phyloP scores from a whole-genome alignment of 2,113 vertebrate genomes.

The Cepphus grylle region DNA sequence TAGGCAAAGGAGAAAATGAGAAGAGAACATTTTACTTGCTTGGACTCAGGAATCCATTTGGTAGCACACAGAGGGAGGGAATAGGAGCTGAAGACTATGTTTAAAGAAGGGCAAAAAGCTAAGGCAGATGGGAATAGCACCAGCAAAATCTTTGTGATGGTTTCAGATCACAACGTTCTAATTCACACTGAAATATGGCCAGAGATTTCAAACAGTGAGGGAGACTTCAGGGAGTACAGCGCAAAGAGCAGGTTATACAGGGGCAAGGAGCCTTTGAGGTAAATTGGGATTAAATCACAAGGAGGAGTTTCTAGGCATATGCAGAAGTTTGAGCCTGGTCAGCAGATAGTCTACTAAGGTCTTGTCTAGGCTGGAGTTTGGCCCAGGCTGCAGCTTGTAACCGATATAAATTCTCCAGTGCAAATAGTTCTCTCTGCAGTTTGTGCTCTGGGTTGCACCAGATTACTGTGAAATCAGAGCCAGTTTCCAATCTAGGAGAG shows the following conservation, averaged over 20 bases:
- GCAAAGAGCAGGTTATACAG: neutral
- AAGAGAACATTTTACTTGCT: neutral
- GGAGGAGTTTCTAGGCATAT: neutral
- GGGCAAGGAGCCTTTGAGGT: neutral
- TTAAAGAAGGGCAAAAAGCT: neutral
- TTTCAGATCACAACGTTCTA: accelerated
- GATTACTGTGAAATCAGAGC: neutral
- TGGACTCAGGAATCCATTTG: neutral
- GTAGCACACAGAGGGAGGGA: neutral
- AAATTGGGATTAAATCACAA: neutral
- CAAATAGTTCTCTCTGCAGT: neutral
- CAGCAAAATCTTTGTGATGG: neutral
- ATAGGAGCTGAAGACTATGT: neutral
- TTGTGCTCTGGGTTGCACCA: neutral
- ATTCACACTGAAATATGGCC: neutral
- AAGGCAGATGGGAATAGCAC: neutral
- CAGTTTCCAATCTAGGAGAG: neutral
- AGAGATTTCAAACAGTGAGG: neutral
- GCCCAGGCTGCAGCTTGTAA: neutral
- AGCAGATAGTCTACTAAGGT: neutral
- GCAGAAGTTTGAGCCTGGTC: neutral
- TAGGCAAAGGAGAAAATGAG: neutral
- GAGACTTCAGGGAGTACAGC: neutral
- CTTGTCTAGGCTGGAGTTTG: neutral
- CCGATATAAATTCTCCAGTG: neutral